A percentile compares a stretch with the other conserved stretches of the same genome.
Evolutionary conservation across 1,140 invertebrate genomes (phyloP).

Genomic region (Listronotus bonariensis): DNA sequence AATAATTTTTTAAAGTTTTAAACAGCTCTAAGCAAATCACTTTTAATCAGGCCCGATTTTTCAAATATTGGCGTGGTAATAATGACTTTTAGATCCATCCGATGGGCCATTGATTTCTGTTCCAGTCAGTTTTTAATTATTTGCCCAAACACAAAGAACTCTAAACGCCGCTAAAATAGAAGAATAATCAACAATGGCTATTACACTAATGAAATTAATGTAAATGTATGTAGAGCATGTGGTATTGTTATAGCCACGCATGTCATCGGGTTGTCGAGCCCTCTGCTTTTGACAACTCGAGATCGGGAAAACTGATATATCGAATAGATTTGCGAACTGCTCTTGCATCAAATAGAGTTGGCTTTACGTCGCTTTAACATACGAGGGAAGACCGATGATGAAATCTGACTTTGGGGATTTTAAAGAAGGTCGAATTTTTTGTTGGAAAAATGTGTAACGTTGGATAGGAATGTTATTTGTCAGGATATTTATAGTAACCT

Average conservation of each 20-base stretch:
- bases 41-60: too few species aligned
- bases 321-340: conserved; percentile 37
- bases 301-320: conserved; percentile 43
- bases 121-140: too few species aligned
- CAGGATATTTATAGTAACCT: too few species aligned
- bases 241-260: conserved; percentile 46
- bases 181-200: conserved; percentile 26
- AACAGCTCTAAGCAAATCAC: too few species aligned
- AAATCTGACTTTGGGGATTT: too few species aligned
- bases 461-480: too few species aligned
- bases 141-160: too few species aligned
- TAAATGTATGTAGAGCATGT: conserved; percentile 44
- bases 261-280: conserved; percentile 41
- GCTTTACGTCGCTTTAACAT: conserved; percentile 8
- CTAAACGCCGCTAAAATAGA: neutral
- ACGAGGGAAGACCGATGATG: neutral
- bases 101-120: too few species aligned
- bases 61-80: neutral
- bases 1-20: too few species aligned
- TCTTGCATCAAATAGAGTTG: conserved; percentile 24
- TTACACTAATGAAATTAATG: conserved; percentile 46
- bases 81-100: too few species aligned
- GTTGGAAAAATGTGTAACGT: too few species aligned
- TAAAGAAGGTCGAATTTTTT: too few species aligned
- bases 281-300: conserved; percentile 41